These are phyloP conservation scores for Pelochelys cantorii DNA, from an alignment of 2,797 vertebrate genomes.

Conservation along the genomic window DNA sequence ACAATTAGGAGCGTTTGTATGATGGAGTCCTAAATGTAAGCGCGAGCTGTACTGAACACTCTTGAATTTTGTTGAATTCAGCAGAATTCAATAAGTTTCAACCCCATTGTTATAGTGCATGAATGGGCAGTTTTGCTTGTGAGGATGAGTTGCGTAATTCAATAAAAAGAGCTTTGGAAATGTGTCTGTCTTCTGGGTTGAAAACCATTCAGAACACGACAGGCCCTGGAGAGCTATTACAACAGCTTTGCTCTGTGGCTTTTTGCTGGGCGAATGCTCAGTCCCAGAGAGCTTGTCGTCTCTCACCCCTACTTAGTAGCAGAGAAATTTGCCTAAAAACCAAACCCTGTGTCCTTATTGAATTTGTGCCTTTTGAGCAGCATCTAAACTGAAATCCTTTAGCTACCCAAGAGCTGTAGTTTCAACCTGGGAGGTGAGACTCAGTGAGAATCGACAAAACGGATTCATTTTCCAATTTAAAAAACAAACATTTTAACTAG, in stretches of 20 bases:
- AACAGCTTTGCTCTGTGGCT: background rate
- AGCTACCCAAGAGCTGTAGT: background rate
- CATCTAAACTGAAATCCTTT: background rate
- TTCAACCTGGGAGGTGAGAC: rapidly evolving
- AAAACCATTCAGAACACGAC: background rate
- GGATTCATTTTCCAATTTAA: background rate
- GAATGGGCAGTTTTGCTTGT: background rate
- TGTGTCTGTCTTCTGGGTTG: background rate
- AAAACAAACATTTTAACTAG: too few relatives aligned
- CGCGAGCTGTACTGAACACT: background rate
- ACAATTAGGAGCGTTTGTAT: background rate
- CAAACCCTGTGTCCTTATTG: background rate
- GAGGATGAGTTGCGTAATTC: background rate
- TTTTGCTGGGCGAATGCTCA: background rate
- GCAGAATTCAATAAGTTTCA: background rate
- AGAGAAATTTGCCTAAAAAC: background rate
- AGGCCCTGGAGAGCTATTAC: background rate
- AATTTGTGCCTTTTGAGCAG: background rate
- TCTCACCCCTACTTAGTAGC: background rate
- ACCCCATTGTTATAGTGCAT: background rate
- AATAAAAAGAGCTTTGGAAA: background rate
- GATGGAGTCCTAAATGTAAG: background rate
- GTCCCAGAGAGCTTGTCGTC: background rate
- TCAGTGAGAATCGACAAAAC: background rate
- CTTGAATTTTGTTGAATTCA: background rate